These are phyloP conservation scores for Enteromius viviparus DNA, from an alignment of 2,797 vertebrate genomes.

Conservation along the genomic window DNA sequence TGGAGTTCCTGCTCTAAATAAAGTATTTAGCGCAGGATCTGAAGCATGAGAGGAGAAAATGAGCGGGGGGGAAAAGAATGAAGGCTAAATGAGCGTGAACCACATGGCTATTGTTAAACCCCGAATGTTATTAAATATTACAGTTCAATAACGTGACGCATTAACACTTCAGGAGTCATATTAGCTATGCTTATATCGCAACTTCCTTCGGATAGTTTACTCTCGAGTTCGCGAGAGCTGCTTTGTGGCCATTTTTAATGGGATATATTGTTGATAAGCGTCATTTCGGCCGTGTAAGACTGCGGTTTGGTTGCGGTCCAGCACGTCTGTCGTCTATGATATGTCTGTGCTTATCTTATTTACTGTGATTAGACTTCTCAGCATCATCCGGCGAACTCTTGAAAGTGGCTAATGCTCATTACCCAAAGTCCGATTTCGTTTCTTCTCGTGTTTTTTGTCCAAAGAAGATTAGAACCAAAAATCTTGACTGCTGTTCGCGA, in stretches of 20 bases:
- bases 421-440: slow-evolving; percentile 41
- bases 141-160: slow-evolving; percentile 19
- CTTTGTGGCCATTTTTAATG: slow-evolving; percentile 14
- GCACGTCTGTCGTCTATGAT: slow-evolving; percentile 35
- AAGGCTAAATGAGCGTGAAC: slow-evolving; percentile 28
- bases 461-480: slow-evolving; percentile 70
- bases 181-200: slow-evolving; percentile 5
- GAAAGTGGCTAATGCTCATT: slow-evolving; percentile 56
- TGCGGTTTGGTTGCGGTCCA: slow-evolving; percentile 9
- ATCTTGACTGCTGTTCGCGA: slow-evolving; percentile 69
- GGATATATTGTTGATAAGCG: slow-evolving; percentile 12
- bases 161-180: slow-evolving; percentile 35
- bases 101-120: slow-evolving; percentile 14
- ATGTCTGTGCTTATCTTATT: slow-evolving; percentile 38
- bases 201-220: slow-evolving; percentile 13
- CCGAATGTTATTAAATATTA: slow-evolving; percentile 46
- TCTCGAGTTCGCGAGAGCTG: neutral
- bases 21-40: slow-evolving; percentile 64
- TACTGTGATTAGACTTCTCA: slow-evolving; percentile 41
- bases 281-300: slow-evolving; percentile 4
- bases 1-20: slow-evolving; percentile 76
- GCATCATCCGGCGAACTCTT: slow-evolving; percentile 24
- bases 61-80: neutral
- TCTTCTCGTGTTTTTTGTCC: slow-evolving; percentile 69
- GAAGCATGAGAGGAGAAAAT: slow-evolving; percentile 47